Evolutionary conservation across 1,140 invertebrate species (phyloP), one percentile per base, ranked within the genome.

Genomic region (Pararge aegeria): DNA sequence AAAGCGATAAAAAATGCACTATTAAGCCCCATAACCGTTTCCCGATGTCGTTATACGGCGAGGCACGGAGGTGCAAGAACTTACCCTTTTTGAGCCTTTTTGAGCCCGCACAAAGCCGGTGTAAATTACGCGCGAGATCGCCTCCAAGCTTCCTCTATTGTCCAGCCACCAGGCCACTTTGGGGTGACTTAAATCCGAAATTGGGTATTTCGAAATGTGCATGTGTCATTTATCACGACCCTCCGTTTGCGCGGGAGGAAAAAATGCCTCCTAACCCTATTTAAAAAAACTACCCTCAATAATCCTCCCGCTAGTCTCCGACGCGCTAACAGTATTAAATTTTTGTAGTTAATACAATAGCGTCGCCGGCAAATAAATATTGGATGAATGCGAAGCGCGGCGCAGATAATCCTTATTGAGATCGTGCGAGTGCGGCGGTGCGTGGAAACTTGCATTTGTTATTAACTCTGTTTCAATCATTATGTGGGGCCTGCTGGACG

Each of bases 121-220:
- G 85, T 85, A 82, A 88, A 86, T 86, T 77, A 83, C 74, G 72
- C 71, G 73, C 68, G 66, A 75, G 80, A 70, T 78, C 70, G 72
- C 64, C 53, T 54, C 20, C 52, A 46, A 55, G 66, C 74, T 64
- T 59, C 57, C 66, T 51, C 75, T 61, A 84, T 87, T 87, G 86
- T 87, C 81, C 82, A 66, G n/a, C 73, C 81, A 79, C 78, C 80
- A 73, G 74, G 80, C 87, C 82, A 90, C 88, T 90, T 90, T 90
- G 81, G 89, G 88, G 86, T 84, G 85, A 90, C 88, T 90, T 90
- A 90, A 90, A 90, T 90, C 89, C 89, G 80, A 90, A 90, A 90
- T 90, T 90, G 89, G 89, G 89, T 90, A 90, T 90, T 90, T 90
- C 83, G 84, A 86, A 89, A 90, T 87, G 86, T 87, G 86, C 89